Evolutionary conservation across 2,797 vertebrate species (phyloP).

Genomic region (Ptychadena robeensis): DNA sequence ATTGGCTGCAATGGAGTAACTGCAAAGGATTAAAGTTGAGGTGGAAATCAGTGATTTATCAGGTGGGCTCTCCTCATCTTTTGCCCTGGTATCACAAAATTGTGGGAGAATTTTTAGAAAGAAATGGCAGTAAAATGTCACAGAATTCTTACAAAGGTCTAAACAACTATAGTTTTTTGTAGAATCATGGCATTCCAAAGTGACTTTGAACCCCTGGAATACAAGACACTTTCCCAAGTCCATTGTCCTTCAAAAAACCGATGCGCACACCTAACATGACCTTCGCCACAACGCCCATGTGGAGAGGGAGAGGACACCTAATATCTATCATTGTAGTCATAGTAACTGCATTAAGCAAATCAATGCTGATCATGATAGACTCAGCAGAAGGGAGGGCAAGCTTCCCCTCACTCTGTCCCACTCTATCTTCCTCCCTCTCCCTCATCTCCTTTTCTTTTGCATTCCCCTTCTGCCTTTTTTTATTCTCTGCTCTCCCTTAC

Average conservation of each 20-base stretch:
- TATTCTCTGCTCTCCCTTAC: conserved; percentile 66
- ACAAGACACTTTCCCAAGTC: background rate
- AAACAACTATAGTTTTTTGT: too few relatives aligned
- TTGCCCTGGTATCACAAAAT: too few relatives aligned
- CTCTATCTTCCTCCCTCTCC: conserved; percentile 59
- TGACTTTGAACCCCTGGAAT: background rate
- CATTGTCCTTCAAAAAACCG: background rate
- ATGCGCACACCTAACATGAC: background rate
- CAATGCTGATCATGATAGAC: conserved; percentile 80
- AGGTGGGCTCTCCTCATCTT: too few relatives aligned
- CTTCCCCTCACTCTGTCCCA: conserved; percentile 63
- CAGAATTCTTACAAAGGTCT: too few relatives aligned
- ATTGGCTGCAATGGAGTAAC: too few relatives aligned
- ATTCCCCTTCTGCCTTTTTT: conserved; percentile 67
- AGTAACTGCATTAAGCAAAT: conserved; percentile 80
- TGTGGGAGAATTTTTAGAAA: too few relatives aligned
- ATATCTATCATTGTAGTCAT: conserved; percentile 73
- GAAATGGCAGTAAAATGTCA: too few relatives aligned
- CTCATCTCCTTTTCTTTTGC: conserved; percentile 2
- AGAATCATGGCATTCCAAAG: background rate
- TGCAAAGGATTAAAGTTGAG: too few relatives aligned
- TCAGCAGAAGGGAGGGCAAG: conserved; percentile 76
- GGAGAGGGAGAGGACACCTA: conserved; percentile 67
- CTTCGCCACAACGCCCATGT: too few relatives aligned
- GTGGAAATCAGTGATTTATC: too few relatives aligned